Base-by-base conservation (phyloP, 2,888 invertebrate genomes). In the Drosophila phalerata region DNA sequence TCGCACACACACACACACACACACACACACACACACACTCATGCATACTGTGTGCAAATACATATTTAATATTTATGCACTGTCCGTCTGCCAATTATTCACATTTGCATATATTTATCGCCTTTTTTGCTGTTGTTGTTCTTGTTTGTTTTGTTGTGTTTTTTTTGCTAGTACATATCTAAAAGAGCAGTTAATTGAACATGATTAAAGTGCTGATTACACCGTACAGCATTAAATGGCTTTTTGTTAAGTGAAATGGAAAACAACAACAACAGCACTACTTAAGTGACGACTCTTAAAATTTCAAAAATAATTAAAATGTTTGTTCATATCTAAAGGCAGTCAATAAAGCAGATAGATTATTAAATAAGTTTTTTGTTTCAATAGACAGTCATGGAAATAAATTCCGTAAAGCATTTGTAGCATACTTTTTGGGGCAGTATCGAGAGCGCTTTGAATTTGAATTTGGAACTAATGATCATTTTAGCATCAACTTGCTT, bases 51-150 rank as follows among this genome's bases (percentile, higher is more conserved):
- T 3, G 13, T 9, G 30, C 11, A 40, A 30, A 32, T 38, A 56
- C 51, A 52, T 64, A 74, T 74, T 72, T 74, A 69, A 75, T 87
- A 85, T 81, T 88, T 71, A 88, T 88, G 83, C 69, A 67, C 57
- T 73, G 69, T 72, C 58, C 62, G 47, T 56, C 63, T 65, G 74
- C 68, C 71, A 74, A 74, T 73, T 73, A 73, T 75, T 74, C 60
- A 57, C 67, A 53, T 64, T 57, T 49, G 53, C 56, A 47, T 57
- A 28, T 17, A 47, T 47, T 47, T 37, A 45, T 28, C 28, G 11
- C 34, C 28, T 51, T 49, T 58, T 60, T 42, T 19, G n/a, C 30
- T 15, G n/a, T 47, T 52, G 32, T 17, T 61, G n/a, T 63, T 51
- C 5, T 22, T 55, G n/a, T 6, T 43, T 43, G 19, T 42, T n/a